Conservation (phyloP, 1,140 invertebrate genomes). For the Drosophila baimaii region DNA sequence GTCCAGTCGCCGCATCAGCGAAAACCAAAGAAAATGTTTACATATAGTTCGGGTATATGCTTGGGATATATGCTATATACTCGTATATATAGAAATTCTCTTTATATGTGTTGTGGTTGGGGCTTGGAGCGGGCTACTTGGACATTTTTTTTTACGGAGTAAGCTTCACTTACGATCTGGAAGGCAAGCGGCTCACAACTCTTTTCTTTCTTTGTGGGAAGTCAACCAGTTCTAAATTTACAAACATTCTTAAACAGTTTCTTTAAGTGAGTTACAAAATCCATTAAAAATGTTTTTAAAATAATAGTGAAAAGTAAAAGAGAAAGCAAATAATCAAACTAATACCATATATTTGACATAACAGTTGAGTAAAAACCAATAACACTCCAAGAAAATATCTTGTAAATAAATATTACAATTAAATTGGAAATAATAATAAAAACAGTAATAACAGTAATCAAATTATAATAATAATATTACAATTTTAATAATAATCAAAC, state of each 20-base stretch:
- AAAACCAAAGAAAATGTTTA: constrained; percentile 6
- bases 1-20: neutral
- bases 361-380: too few relatives aligned
- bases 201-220: neutral
- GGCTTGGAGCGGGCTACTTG: neutral
- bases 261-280: neutral
- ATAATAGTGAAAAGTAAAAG: too few relatives aligned
- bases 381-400: too few relatives aligned
- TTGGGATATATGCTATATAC: neutral
- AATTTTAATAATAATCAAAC: too few relatives aligned
- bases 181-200: neutral
- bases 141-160: neutral
- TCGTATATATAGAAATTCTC: neutral
- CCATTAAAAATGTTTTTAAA: too few relatives aligned
- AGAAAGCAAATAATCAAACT: neutral
- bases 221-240: too few relatives aligned
- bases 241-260: too few relatives aligned
- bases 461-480: too few relatives aligned
- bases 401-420: too few relatives aligned
- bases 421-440: too few relatives aligned
- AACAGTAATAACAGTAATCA: too few relatives aligned
- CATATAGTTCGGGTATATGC: neutral
- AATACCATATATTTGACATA: too few relatives aligned
- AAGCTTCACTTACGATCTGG: constrained; percentile 9
- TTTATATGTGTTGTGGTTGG: neutral